Percentiles rank a stretch among this genome's conserved stretches.
Evolutionary conservation across 1,140 invertebrate species (phyloP).

Genomic region (Drosophila fuyamai): DNA sequence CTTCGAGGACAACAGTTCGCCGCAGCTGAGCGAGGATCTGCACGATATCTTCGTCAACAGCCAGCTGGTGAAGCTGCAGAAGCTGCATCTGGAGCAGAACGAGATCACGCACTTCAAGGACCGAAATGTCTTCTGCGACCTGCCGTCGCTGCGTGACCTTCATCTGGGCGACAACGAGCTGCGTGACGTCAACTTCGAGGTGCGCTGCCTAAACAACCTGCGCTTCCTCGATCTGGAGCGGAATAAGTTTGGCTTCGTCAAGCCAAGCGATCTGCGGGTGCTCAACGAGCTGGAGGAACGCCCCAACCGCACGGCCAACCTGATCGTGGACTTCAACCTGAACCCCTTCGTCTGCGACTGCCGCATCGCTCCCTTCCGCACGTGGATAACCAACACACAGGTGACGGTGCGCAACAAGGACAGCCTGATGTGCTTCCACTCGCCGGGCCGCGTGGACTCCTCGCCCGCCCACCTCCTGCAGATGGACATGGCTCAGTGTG

Average conservation of each 20-base stretch:
- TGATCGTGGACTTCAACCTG: slow-evolving; percentile 88
- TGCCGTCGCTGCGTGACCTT: slow-evolving; percentile 88
- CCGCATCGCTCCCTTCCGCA: slow-evolving; percentile 87
- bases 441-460: slow-evolving; percentile 59
- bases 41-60: slow-evolving; percentile 91
- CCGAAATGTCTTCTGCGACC: slow-evolving; percentile 88
- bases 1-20: slow-evolving; percentile 89
- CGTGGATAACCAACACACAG: slow-evolving; percentile 88
- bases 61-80: slow-evolving; percentile 88
- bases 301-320: slow-evolving; percentile 85
- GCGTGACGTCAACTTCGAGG: slow-evolving; percentile 88
- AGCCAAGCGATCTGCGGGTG: slow-evolving; percentile 86
- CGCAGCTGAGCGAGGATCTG: slow-evolving; percentile 88
- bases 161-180: slow-evolving; percentile 89
- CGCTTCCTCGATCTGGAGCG: slow-evolving; percentile 89
- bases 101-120: slow-evolving; percentile 90
- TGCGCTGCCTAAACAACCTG: slow-evolving; percentile 88
- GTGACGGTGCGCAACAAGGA: slow-evolving; percentile 87
- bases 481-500: slow-evolving; percentile 83
- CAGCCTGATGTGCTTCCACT: slow-evolving; percentile 85
- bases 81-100: slow-evolving; percentile 92
- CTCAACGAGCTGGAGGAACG: slow-evolving; percentile 87
- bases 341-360: slow-evolving; percentile 91
- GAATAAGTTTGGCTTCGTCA: slow-evolving; percentile 88
- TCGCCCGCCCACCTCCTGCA: slow-evolving; percentile 80